phyloP scores from a whole-genome alignment of 1,140 invertebrate species.

The Drosophila sp. region DNA sequence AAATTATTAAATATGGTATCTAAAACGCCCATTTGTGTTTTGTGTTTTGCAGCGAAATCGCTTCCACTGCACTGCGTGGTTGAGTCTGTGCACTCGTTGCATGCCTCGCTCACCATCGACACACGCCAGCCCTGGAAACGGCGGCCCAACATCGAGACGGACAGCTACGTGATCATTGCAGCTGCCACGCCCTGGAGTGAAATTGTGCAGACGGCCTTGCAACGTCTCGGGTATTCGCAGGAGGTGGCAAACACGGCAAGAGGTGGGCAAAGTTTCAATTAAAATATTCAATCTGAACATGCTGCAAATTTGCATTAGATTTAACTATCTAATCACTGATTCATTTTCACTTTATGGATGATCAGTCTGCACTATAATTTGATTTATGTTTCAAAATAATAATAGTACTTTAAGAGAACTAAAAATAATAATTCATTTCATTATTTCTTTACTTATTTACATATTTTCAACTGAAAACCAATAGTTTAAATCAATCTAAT shows the following conservation, averaged over 20 bases:
- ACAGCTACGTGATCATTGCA: constrained; percentile 97
- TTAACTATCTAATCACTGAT: too few relatives aligned
- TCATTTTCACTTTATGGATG: too few relatives aligned
- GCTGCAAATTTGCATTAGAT: too few relatives aligned
- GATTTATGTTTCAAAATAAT: too few relatives aligned
- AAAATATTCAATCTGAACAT: too few relatives aligned
- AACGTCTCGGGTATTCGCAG: constrained; percentile 91
- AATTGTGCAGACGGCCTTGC: constrained; percentile 91
- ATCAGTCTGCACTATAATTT: too few relatives aligned
- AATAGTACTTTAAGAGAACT: too few relatives aligned
- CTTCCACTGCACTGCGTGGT: constrained; percentile 96
- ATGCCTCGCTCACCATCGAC: constrained; percentile 85
- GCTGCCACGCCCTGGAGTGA: constrained; percentile 94
- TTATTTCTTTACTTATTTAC: too few relatives aligned
- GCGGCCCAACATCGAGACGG: constrained; percentile 91
- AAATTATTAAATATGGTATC: constrained; percentile 18
- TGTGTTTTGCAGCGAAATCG: constrained; percentile 90
- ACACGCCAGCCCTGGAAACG: constrained; percentile 86
- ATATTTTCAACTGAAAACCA: too few relatives aligned
- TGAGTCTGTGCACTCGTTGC: constrained; percentile 90
- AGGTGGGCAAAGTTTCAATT: constrained; percentile 86
- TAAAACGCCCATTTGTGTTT: background rate
- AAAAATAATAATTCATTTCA: too few relatives aligned
- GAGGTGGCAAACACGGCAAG: constrained; percentile 91
- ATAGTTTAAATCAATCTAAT: too few relatives aligned